phyloP scores from a whole-genome alignment of 1,140 invertebrate species.

The Cydia amplana region DNA sequence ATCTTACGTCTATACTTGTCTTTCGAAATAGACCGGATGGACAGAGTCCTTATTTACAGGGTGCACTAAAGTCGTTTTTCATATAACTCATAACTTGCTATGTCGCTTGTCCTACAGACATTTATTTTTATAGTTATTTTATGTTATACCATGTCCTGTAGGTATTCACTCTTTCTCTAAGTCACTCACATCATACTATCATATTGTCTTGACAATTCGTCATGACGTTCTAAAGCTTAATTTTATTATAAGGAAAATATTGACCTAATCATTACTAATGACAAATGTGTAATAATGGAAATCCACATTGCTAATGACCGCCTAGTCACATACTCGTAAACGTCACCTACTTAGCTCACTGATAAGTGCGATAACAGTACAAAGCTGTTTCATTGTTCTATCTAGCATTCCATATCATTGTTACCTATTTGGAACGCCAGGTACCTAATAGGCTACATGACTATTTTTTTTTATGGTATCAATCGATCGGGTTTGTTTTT shows the following conservation, averaged over 20 bases:
- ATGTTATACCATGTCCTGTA: too few relatives aligned
- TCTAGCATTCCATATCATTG: not conserved
- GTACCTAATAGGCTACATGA: not conserved
- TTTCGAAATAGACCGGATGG: too few relatives aligned
- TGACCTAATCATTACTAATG: not conserved
- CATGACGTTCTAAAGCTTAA: not conserved
- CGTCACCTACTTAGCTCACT: slow-evolving; percentile 10
- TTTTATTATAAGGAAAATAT: not conserved
- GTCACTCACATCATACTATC: too few relatives aligned
- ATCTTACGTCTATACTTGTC: too few relatives aligned
- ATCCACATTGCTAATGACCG: not conserved
- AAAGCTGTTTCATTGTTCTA: not conserved
- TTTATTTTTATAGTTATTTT: too few relatives aligned
- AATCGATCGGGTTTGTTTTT: too few relatives aligned
- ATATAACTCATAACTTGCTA: too few relatives aligned
- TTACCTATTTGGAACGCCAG: not conserved
- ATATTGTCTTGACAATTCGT: not conserved
- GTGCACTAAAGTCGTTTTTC: too few relatives aligned
- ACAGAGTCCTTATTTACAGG: too few relatives aligned
- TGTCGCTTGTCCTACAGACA: too few relatives aligned
- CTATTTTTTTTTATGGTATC: too few relatives aligned
- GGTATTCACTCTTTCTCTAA: too few relatives aligned
- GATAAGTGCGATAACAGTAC: slow-evolving; percentile 2
- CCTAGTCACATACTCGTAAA: slow-evolving; percentile 1
- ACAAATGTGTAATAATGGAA: slow-evolving; percentile 11